Evolutionary conservation across 2,797 vertebrate species (phyloP).

Genomic region (Ispidina picta): DNA sequence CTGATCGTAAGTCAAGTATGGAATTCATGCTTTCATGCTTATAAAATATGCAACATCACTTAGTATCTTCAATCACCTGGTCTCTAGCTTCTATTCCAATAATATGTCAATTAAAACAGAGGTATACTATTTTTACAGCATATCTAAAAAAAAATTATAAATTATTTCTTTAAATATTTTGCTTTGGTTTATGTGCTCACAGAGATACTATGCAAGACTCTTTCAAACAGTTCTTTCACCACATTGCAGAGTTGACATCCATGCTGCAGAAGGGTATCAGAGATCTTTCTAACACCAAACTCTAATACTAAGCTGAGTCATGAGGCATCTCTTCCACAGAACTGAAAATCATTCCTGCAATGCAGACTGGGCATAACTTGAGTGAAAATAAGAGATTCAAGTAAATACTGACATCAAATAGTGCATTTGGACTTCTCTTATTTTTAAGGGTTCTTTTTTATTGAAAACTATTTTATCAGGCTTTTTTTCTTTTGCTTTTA

Average conservation of each 20-base stretch:
- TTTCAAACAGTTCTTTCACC: conserved; percentile 16
- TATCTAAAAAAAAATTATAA: not conserved
- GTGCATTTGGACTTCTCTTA: not conserved
- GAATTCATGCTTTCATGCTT: not conserved
- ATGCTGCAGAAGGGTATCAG: not conserved
- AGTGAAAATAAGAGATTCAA: not conserved
- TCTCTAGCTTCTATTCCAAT: not conserved
- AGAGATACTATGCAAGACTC: conserved; percentile 81
- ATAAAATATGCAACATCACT: not conserved
- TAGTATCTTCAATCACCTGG: not conserved
- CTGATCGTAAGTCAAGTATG: not conserved
- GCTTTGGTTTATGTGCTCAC: not conserved
- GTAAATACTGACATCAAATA: not conserved
- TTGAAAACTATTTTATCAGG: not conserved
- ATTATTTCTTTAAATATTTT: not conserved
- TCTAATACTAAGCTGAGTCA: not conserved
- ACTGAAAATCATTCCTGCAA: not conserved
- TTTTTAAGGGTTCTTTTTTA: not conserved
- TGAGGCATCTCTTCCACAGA: not conserved
- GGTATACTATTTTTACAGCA: not conserved
- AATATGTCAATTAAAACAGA: not conserved
- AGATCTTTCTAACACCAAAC: not conserved
- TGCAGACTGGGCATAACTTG: not conserved
- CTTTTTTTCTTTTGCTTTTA: not conserved
- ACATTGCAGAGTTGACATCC: not conserved